A percentile compares a stretch with the other conserved stretches of the same genome.
phyloP scores from a whole-genome alignment of 2,113 vertebrate species.

The Panthera uncia region DNA sequence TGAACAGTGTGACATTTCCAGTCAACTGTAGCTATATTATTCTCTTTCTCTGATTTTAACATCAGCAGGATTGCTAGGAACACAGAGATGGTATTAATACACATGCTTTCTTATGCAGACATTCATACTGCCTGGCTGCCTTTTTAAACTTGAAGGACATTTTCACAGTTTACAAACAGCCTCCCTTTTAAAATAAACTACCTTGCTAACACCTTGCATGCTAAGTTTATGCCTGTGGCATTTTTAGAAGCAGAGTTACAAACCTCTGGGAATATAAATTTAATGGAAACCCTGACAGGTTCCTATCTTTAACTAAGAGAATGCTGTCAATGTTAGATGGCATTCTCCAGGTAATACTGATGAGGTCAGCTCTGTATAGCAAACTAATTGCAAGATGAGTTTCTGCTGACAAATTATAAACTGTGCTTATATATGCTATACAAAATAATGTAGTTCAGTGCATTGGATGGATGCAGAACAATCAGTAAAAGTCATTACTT shows the following conservation, averaged over 20 bases:
- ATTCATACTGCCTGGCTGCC: not conserved
- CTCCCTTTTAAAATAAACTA: constrained; percentile 53
- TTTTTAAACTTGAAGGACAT: constrained; percentile 58
- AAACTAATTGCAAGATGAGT: constrained; percentile 69
- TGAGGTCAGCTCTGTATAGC: constrained; percentile 61
- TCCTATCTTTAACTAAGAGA: constrained; percentile 51
- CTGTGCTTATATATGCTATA: constrained; percentile 38
- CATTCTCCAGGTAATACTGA: constrained; percentile 59
- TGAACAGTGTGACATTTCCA: constrained; percentile 29
- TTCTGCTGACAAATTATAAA: constrained; percentile 72
- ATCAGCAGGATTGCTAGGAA: not conserved
- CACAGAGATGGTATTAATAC: not conserved
- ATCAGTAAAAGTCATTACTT: constrained; percentile 48
- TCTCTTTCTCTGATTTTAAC: constrained; percentile 12
- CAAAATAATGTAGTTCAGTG: constrained; percentile 47
- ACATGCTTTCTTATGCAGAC: not conserved
- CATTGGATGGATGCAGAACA: not conserved
- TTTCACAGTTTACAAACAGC: constrained; percentile 48
- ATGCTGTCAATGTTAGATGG: constrained; percentile 41
- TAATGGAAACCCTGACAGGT: constrained; percentile 62
- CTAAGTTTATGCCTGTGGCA: constrained; percentile 57
- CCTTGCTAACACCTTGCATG: constrained; percentile 35
- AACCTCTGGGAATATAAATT: constrained; percentile 56
- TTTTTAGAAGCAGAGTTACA: constrained; percentile 60
- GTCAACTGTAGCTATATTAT: not conserved